phyloP scores from a whole-genome alignment of 64 coral and sea anemone genomes.

The Trachythela sp. region DNA sequence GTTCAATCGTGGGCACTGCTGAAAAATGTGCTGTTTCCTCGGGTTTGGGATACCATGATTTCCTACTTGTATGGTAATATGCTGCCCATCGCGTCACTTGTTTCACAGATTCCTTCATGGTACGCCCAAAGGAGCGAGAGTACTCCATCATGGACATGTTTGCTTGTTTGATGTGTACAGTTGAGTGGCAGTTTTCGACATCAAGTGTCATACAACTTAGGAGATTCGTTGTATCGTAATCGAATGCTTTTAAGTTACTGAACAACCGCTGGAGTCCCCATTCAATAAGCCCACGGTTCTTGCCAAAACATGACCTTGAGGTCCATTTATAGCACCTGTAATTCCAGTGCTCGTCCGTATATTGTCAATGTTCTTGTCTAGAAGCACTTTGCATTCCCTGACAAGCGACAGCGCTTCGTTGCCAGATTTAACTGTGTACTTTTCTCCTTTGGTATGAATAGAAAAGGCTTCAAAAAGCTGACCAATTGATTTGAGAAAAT shows the following conservation, averaged over 20 bases:
- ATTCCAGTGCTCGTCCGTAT: slow-evolving; percentile 28
- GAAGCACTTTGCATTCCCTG: slow-evolving; percentile 26
- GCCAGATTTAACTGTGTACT: slow-evolving; percentile 5
- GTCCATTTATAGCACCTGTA: slow-evolving; percentile 32
- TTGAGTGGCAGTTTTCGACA: slow-evolving; percentile 1
- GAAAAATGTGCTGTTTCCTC: neutral
- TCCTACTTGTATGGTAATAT: slow-evolving; percentile 14
- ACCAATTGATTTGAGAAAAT: slow-evolving; percentile 32
- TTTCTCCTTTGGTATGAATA: slow-evolving; percentile 24
- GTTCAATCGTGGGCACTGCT: neutral
- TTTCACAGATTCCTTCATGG: neutral
- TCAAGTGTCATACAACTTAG: slow-evolving; percentile 29
- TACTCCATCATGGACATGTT: slow-evolving; percentile 9
- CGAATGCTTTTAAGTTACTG: slow-evolving; percentile 19
- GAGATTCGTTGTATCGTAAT: slow-evolving; percentile 26
- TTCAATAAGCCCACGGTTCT: slow-evolving; percentile 26
- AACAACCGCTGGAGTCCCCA: slow-evolving; percentile 21
- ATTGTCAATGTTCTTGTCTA: slow-evolving; percentile 35
- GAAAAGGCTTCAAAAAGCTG: slow-evolving; percentile 49
- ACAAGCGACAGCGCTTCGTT: slow-evolving; percentile 28
- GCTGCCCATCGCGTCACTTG: neutral
- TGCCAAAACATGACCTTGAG: slow-evolving; percentile 42
- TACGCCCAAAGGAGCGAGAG: neutral
- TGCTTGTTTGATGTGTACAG: neutral
- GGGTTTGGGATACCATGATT: neutral